These are phyloP conservation scores for Epizoanthus ramosus DNA, from an alignment of 92 coral and sea anemone genomes.

Conservation along the genomic window DNA sequence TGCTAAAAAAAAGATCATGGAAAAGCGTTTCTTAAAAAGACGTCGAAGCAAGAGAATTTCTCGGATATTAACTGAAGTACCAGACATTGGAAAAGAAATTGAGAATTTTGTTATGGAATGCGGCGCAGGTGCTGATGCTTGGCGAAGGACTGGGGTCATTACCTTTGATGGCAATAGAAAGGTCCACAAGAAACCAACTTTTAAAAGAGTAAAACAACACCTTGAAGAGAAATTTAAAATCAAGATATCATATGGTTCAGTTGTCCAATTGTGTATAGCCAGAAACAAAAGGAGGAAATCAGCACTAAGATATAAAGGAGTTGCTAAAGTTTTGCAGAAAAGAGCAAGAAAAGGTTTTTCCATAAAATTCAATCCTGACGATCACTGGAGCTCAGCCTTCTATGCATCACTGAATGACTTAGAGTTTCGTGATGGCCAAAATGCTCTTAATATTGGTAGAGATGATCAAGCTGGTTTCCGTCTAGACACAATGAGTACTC, in stretches of 20 bases:
- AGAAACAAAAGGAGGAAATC: slow-evolving; percentile 63
- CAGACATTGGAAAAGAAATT: slow-evolving; percentile 50
- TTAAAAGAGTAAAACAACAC: slow-evolving; percentile 27
- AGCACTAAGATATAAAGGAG: slow-evolving; percentile 59
- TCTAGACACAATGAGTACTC: slow-evolving; percentile 65
- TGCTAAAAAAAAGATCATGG: slow-evolving; percentile 40
- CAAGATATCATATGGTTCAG: slow-evolving; percentile 49
- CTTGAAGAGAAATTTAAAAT: slow-evolving; percentile 31
- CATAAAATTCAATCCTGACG: slow-evolving; percentile 67
- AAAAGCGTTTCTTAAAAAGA: slow-evolving; percentile 49
- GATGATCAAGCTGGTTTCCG: slow-evolving; percentile 86
- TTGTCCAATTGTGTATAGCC: slow-evolving; percentile 66
- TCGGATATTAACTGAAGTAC: slow-evolving; percentile 24
- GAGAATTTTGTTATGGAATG: slow-evolving; percentile 45
- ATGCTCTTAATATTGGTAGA: slow-evolving; percentile 66
- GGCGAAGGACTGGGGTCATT: slow-evolving; percentile 55
- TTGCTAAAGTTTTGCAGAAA: slow-evolving; percentile 49
- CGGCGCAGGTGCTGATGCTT: slow-evolving; percentile 58
- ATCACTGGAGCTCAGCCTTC: slow-evolving; percentile 69
- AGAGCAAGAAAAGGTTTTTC: slow-evolving; percentile 66
- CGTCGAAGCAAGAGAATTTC: slow-evolving; percentile 46
- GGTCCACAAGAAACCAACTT: slow-evolving; percentile 42
- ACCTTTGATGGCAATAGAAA: slow-evolving; percentile 58
- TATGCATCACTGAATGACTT: slow-evolving; percentile 51
- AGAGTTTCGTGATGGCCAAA: slow-evolving; percentile 55